Evolutionary conservation across 2,888 invertebrate genomes (phyloP).

Genomic region (Panopea generosa): DNA sequence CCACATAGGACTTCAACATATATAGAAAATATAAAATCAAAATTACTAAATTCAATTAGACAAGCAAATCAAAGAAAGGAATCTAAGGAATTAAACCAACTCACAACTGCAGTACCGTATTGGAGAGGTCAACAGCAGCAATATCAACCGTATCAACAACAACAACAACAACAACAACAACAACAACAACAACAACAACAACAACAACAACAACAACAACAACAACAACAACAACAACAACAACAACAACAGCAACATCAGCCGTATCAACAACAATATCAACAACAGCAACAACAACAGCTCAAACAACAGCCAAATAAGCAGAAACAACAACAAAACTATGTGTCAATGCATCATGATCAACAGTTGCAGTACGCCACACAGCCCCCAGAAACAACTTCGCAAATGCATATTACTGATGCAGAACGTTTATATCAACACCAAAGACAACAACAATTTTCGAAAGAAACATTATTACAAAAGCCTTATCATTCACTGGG

Average conservation of each 20-base stretch:
- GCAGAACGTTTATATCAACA: too few relatives aligned
- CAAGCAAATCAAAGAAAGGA: constrained; percentile 7
- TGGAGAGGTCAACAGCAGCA: not conserved
- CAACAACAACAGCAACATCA: too few relatives aligned
- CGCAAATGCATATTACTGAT: too few relatives aligned
- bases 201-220: not conserved
- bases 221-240: not conserved
- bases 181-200: not conserved
- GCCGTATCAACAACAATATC: not conserved
- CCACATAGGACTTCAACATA: too few relatives aligned
- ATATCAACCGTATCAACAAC: not conserved
- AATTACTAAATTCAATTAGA: not conserved
- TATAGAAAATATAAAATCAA: too few relatives aligned
- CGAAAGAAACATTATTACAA: too few relatives aligned
- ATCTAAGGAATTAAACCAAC: not conserved
- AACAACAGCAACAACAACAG: too few relatives aligned
- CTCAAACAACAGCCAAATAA: too few relatives aligned
- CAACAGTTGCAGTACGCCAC: not conserved
- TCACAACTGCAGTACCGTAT: not conserved
- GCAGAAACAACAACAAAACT: not conserved
- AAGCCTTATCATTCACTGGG: too few relatives aligned
- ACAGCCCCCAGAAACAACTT: too few relatives aligned
- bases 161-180: not conserved
- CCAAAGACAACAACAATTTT: too few relatives aligned
- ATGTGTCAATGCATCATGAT: not conserved